phyloP scores from a whole-genome alignment of 2,888 invertebrate genomes.

The Strigamia transsilvanica region DNA sequence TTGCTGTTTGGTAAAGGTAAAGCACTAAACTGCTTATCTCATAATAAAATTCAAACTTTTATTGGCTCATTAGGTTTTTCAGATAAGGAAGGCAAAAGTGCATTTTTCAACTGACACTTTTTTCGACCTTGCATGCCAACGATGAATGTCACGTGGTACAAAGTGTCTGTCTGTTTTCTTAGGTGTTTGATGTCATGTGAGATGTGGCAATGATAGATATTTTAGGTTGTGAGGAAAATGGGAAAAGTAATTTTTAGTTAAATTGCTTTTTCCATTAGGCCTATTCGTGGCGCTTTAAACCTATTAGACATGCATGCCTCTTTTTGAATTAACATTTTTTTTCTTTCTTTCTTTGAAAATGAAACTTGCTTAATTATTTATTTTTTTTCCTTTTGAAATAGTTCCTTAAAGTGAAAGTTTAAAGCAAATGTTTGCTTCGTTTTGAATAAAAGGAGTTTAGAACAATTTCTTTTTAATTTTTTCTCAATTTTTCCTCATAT shows the following conservation, averaged over 20 bases:
- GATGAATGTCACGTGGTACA: no score
- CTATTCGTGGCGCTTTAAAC: background rate
- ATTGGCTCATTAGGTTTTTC: background rate
- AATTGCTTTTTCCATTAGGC: constrained; percentile 3
- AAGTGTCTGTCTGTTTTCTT: background rate
- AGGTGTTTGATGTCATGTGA: background rate
- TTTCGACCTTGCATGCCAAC: no score
- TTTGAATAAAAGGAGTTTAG: no score
- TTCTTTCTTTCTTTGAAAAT: background rate
- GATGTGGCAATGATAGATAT: background rate
- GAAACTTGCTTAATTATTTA: background rate
- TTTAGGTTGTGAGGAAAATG: background rate
- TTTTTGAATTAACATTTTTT: constrained; percentile 1
- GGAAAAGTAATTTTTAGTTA: background rate
- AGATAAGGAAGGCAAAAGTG: no score
- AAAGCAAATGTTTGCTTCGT: no score
- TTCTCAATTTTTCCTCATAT: no score
- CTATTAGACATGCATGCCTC: background rate
- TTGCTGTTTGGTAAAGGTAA: background rate
- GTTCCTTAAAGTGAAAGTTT: no score
- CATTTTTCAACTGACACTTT: no score
- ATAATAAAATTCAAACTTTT: background rate
- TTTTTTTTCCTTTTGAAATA: no score
- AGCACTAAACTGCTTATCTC: background rate
- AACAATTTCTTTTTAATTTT: no score